A percentile compares a stretch with the other conserved stretches of the same genome.
Conservation (phyloP, 2,888 invertebrate species). For the Sipunculus nudus region DNA sequence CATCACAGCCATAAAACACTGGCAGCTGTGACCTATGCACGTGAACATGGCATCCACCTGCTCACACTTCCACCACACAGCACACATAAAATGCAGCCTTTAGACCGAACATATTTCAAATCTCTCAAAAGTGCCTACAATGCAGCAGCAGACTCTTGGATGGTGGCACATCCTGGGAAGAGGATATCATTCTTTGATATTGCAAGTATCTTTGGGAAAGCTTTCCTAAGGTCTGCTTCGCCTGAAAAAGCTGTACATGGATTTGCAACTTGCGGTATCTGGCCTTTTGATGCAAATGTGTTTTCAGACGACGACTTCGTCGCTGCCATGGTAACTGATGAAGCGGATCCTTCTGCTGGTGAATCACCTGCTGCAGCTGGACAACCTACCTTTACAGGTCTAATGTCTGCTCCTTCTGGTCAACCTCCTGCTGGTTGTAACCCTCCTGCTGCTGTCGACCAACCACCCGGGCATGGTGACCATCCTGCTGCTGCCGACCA, state of each 20-base stretch:
- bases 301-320: constrained; percentile 33
- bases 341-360: too few species aligned
- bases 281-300: constrained; percentile 28
- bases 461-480: too few species aligned
- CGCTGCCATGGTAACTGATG: constrained; percentile 19
- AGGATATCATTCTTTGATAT: constrained; percentile 34
- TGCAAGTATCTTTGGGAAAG: constrained; percentile 34
- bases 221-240: constrained; percentile 33
- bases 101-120: constrained; percentile 43
- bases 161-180: constrained; percentile 33
- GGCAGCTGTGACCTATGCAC: too few species aligned
- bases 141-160: constrained; percentile 34
- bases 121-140: constrained; percentile 42
- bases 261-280: constrained; percentile 29
- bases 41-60: constrained; percentile 55
- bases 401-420: too few species aligned
- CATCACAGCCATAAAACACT: too few species aligned
- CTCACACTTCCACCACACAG: constrained; percentile 59
- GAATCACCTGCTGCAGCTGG: too few species aligned
- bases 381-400: too few species aligned
- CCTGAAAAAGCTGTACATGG: constrained; percentile 30
- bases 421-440: too few species aligned
- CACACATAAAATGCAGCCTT: constrained; percentile 54
- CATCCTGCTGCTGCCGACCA: too few species aligned
- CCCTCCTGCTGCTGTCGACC: too few species aligned